Conservation (phyloP, 2,797 vertebrate species). For the Anomalospiza imberbis region DNA sequence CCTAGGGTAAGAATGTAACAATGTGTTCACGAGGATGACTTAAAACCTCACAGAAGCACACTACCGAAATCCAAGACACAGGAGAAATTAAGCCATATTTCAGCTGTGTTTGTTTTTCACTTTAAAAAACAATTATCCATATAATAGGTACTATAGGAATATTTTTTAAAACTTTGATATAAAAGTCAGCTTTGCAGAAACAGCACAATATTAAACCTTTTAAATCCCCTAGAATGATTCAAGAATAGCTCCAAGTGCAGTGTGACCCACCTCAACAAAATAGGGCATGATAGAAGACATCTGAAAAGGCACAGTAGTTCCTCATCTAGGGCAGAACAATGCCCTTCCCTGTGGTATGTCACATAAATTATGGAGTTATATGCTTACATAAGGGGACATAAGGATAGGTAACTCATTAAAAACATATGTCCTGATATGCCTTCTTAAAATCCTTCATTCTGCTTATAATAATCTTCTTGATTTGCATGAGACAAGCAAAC, state of each 20-base stretch:
- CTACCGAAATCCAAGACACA: neutral
- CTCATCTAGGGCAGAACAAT: neutral
- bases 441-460: neutral
- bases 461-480: neutral
- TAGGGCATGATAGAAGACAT: accelerated
- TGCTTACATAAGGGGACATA: neutral
- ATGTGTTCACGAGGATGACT: neutral
- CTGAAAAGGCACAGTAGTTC: neutral
- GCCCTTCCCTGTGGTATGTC: neutral
- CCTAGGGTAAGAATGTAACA: neutral
- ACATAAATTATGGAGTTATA: neutral
- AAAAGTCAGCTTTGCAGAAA: neutral
- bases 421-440: neutral
- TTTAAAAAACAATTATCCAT: neutral
- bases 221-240: neutral
- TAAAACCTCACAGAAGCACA: neutral
- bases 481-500: neutral
- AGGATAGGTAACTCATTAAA: neutral
- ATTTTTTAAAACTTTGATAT: neutral
- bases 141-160: neutral
- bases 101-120: neutral
- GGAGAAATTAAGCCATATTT: neutral
- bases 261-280: neutral
- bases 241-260: neutral
- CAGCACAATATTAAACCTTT: neutral